Percentiles rank a stretch among this genome's conserved stretches.
Conservation (phyloP, 2,888 invertebrate species). For the Andrena marginata region DNA sequence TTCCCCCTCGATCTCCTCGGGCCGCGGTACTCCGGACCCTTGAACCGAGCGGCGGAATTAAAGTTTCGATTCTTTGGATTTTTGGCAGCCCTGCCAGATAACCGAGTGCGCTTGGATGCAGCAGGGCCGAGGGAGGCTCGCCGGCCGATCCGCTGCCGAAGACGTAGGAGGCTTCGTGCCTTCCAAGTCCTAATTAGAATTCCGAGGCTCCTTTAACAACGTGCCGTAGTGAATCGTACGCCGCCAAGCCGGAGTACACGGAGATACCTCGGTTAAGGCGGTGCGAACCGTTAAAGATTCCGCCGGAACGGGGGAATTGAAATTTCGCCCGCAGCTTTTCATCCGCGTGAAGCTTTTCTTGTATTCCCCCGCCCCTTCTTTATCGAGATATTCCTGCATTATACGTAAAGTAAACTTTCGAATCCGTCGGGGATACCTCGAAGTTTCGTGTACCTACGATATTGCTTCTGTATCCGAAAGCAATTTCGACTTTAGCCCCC, state of each 20-base stretch:
- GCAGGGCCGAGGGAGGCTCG: too few relatives aligned
- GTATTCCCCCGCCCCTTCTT: slow-evolving; percentile 5
- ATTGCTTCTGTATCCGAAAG: slow-evolving; percentile 59
- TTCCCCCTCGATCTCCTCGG: not conserved
- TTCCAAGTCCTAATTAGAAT: too few relatives aligned
- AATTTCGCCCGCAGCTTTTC: slow-evolving; percentile 15
- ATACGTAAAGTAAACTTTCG: slow-evolving; percentile 37
- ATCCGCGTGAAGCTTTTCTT: slow-evolving; percentile 2
- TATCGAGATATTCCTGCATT: slow-evolving; percentile 38
- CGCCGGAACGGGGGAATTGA: not conserved
- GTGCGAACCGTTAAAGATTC: not conserved
- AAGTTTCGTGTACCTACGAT: slow-evolving; percentile 43
- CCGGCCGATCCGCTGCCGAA: too few relatives aligned
- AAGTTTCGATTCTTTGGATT: too few relatives aligned
- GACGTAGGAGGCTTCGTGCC: too few relatives aligned
- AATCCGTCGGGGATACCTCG: slow-evolving; percentile 11
- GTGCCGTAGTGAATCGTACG: not conserved
- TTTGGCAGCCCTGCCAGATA: too few relatives aligned
- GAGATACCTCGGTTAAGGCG: not conserved
- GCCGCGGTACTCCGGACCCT: too few relatives aligned
- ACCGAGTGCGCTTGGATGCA: too few relatives aligned
- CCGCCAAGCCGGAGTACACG: not conserved
- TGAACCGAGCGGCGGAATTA: too few relatives aligned
- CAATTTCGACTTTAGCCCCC: slow-evolving; percentile 66
- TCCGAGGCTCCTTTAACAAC: too few relatives aligned